Evolutionary conservation across 2,113 vertebrate genomes (phyloP), one percentile per base, ranked within the genome.

Genomic region (Eonycteris spelaea): DNA sequence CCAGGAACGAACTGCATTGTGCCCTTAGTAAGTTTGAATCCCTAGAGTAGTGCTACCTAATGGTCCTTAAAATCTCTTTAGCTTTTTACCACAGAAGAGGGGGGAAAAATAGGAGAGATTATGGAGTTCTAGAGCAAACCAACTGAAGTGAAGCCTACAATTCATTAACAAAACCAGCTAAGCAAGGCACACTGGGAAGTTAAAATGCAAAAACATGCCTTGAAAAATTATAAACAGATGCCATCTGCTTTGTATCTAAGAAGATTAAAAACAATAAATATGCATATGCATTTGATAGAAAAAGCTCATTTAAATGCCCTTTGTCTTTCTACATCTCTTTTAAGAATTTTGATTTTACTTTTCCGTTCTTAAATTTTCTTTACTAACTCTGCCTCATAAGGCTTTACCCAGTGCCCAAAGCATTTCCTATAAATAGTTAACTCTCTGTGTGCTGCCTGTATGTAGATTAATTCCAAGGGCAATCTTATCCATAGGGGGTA

Each of bases 81-180:
- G 85, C 55, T 96, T 80, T 96, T 93, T 91, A 97, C 84, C 82
- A 84, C 73, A 94, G 86, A 96, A 82, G 83, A 95, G 57, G 68
- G 57, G 57, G 82, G 77, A 83, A 84, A 94, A 80, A 57, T 8
- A 63, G 82, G 71, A 87, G 51, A 63, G 43, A 59, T 38, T 33
- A 26, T 19, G 70, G 80, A 91, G 68, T 43, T 74, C 61, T 86
- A 68, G 57, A 95, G 55, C 43, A 90, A 84, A 82, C 38, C 85
- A 83, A 78, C 68, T 88, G n/a, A 40, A 63, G 82, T 43, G 85
- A 94, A 78, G 82, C 40, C 45, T 35, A 22, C 0, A 33, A 51
- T 70, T 93, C 88, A 63, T 90, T 68, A 74, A 78, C 89, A 74
- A 43, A 92, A 83, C 65, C 87, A 55, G 79, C n/a, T 83, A 93